Conservation (phyloP, 1,140 invertebrate genomes). For the Akabosia matsudoensis region DNA sequence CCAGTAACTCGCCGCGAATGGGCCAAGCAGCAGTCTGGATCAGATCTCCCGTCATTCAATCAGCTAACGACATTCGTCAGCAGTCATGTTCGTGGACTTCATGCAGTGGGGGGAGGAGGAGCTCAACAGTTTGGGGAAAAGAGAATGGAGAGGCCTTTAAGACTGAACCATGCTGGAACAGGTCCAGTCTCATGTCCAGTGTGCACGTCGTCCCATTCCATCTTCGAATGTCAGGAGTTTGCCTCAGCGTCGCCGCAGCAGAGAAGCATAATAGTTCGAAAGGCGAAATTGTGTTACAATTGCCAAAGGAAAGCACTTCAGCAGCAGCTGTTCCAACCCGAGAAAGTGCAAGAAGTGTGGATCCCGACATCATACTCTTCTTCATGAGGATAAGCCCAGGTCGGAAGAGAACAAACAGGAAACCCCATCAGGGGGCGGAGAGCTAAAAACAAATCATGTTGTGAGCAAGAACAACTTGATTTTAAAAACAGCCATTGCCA, state of each 20-base stretch:
- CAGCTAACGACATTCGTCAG: slow-evolving; percentile 3
- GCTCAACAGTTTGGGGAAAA: background rate
- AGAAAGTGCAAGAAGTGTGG: background rate
- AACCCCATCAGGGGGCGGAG: background rate
- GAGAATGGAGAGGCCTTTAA: background rate
- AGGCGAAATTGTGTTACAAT: background rate
- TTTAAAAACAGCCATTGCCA: background rate
- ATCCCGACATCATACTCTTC: background rate
- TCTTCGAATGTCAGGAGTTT: slow-evolving; percentile 14
- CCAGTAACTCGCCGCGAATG: background rate
- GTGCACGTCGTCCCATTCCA: background rate
- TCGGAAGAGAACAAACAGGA: background rate
- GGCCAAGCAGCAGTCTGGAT: too few relatives aligned
- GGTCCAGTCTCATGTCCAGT: background rate
- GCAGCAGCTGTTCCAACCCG: background rate
- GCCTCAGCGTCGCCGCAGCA: background rate
- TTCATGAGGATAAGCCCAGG: slow-evolving; percentile 3
- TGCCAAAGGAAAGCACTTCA: background rate
- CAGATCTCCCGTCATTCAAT: background rate
- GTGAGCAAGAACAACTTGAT: background rate
- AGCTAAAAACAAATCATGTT: background rate
- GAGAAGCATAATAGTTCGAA: background rate
- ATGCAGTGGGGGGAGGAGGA: background rate
- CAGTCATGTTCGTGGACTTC: background rate
- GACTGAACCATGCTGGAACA: background rate